Evolutionary conservation across 2,888 invertebrate genomes (phyloP), one percentile per base, ranked within the genome.

Genomic region (Cantharis rustica): DNA sequence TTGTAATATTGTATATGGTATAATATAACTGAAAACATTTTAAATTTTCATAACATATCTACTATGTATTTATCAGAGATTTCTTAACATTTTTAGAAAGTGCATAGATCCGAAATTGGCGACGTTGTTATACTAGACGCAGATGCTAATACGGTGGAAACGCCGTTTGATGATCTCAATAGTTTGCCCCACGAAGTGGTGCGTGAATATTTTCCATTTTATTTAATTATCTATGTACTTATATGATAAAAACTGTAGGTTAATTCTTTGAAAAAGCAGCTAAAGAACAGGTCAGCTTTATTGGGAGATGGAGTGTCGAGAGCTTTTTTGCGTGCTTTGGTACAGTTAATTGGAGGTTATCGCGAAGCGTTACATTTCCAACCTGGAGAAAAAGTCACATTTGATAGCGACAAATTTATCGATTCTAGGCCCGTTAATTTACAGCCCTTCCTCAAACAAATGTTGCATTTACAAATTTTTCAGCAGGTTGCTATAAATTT

Each of bases 111-210:
- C 69, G 98, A 98, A 88, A 91, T 99, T 77, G 98, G 97, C 47
- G 98, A 99, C 86, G 96, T 98, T 81, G 98, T 98, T 64, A 92
- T 98, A 82, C 91, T 99, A 86, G 95, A 99, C 90, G 96, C 97
- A 77, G 99, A 99, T 89, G 93, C 92, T 75, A 97, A 97, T 87
- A 93, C 92, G 73, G 93, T 99, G 68, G 92, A 92, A 86, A 93
- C 96, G 66, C 96, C 97, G 4, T 97, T 96, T 87, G 93, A 96
- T 87, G 99, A 99, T 90, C 90, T 97, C 80, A 94, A 95, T 85
- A 93, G 93, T 86, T 91, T 99, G 87, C 99, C 99, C 15, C 91
- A 92, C 81, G 98, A 98, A 89, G 95, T 98, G 88, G 96, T 98
- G 88, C 91, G 87, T 86, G 4, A 3, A 16, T 75, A 15, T 11